phyloP scores from a whole-genome alignment of 2,113 vertebrate genomes.

The Acanthochromis polyacanthus region DNA sequence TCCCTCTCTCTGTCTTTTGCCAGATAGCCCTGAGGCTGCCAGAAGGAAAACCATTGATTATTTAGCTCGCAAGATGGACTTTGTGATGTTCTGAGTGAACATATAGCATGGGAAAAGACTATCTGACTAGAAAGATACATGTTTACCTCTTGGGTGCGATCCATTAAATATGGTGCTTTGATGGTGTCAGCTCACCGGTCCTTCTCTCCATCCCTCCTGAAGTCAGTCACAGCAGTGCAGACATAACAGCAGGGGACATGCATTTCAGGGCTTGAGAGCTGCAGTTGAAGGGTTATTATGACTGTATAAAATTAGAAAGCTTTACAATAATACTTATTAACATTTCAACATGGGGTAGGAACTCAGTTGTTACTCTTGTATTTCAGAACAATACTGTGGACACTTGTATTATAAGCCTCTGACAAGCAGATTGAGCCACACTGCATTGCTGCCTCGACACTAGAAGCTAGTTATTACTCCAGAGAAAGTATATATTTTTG shows the following conservation, averaged over 20 bases:
- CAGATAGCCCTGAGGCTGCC: slow-evolving; percentile 61
- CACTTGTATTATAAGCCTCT: slow-evolving; percentile 35
- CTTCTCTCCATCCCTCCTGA: slow-evolving; percentile 36
- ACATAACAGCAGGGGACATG: slow-evolving; percentile 17
- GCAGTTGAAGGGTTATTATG: slow-evolving; percentile 26
- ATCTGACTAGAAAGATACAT: slow-evolving; percentile 59
- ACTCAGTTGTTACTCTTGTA: slow-evolving; percentile 21
- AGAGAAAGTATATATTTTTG: slow-evolving; percentile 67
- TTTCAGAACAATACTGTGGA: slow-evolving; percentile 28
- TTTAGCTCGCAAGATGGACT: slow-evolving; percentile 65
- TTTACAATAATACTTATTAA: slow-evolving; percentile 40
- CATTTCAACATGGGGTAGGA: neutral
- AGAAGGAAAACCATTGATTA: slow-evolving; percentile 72
- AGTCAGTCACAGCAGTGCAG: slow-evolving; percentile 53
- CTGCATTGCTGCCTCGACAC: slow-evolving; percentile 34
- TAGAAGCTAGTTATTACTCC: slow-evolving; percentile 60
- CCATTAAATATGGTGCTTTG: slow-evolving; percentile 63
- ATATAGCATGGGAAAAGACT: slow-evolving; percentile 46
- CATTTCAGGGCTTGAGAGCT: slow-evolving; percentile 13
- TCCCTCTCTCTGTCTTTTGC: slow-evolving; percentile 50
- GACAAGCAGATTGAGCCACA: slow-evolving; percentile 25
- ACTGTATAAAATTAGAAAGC: slow-evolving; percentile 16
- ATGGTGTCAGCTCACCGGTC: slow-evolving; percentile 43
- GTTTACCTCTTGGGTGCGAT: slow-evolving; percentile 64
- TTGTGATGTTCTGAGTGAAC: slow-evolving; percentile 65